phyloP scores from a whole-genome alignment of 1,140 invertebrate species.

The Theocolax elegans region DNA sequence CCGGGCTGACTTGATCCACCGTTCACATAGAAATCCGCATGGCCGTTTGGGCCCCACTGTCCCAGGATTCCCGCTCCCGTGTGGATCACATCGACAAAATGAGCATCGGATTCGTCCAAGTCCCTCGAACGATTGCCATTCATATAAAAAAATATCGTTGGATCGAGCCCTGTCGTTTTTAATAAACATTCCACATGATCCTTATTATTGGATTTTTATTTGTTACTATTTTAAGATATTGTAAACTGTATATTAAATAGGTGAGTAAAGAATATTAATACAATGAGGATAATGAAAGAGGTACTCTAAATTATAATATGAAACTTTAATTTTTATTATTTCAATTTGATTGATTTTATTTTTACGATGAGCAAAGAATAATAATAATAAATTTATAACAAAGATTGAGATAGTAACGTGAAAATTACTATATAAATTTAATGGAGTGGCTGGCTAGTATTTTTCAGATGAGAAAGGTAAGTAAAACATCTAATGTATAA shows the following conservation, averaged over 20 bases:
- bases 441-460: too few species aligned
- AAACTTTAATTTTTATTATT: too few species aligned
- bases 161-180: constrained; percentile 75
- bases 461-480: too few species aligned
- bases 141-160: constrained; percentile 85
- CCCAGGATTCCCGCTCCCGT: constrained; percentile 87
- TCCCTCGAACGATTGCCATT: constrained; percentile 82
- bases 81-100: constrained; percentile 90
- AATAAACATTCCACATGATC: constrained; percentile 24
- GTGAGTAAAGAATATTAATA: too few species aligned
- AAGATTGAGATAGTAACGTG: too few species aligned
- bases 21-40: constrained; percentile 91
- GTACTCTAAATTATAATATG: too few species aligned
- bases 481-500: constrained; percentile 36
- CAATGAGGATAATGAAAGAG: too few species aligned
- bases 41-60: constrained; percentile 87
- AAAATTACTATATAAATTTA: too few species aligned
- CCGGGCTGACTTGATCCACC: constrained; percentile 89
- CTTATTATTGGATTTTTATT: constrained; percentile 25
- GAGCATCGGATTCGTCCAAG: constrained; percentile 84
- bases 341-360: too few species aligned
- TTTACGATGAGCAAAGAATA: too few species aligned
- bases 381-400: too few species aligned
- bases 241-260: too few species aligned
- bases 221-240: background rate